Evolutionary conservation across 2,797 vertebrate genomes (phyloP).

Genomic region (Gymnodraco acuticeps): DNA sequence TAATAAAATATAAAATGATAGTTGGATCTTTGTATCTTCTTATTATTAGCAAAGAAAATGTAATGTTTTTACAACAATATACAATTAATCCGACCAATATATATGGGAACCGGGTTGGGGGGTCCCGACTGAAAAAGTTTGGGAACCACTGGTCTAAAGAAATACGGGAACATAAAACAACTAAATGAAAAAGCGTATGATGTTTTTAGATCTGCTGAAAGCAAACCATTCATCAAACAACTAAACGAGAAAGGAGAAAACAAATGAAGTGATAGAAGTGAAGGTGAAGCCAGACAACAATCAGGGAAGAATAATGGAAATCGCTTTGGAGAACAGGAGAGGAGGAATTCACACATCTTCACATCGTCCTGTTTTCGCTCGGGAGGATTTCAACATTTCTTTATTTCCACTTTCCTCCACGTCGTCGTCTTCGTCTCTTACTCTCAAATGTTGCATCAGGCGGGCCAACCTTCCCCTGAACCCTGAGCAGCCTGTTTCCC

Average conservation of each 20-base stretch:
- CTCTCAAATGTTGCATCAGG: conserved; percentile 43
- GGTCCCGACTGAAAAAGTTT: too few relatives aligned
- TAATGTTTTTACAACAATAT: too few relatives aligned
- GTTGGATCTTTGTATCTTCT: too few relatives aligned
- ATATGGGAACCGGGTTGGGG: too few relatives aligned
- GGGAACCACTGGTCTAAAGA: too few relatives aligned
- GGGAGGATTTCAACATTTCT: conserved; percentile 18
- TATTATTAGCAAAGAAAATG: too few relatives aligned
- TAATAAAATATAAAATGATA: too few relatives aligned
- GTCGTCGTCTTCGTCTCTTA: neutral
- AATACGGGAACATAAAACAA: neutral
- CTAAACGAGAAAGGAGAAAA: neutral
- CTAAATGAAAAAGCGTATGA: too few relatives aligned
- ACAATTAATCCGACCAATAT: too few relatives aligned
- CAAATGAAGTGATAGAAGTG: conserved; percentile 39
- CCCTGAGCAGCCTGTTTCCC: conserved; percentile 51
- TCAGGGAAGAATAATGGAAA: conserved; percentile 3
- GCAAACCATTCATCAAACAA: conserved; percentile 22
- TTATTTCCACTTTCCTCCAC: neutral
- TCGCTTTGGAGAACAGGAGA: neutral
- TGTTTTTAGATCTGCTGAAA: neutral
- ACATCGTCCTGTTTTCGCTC: neutral
- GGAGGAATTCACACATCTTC: conserved; percentile 41
- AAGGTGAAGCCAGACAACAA: neutral
- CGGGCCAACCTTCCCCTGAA: conserved; percentile 58